Evolutionary conservation across 2,888 invertebrate species (phyloP).

Genomic region (Drosophila merina): DNA sequence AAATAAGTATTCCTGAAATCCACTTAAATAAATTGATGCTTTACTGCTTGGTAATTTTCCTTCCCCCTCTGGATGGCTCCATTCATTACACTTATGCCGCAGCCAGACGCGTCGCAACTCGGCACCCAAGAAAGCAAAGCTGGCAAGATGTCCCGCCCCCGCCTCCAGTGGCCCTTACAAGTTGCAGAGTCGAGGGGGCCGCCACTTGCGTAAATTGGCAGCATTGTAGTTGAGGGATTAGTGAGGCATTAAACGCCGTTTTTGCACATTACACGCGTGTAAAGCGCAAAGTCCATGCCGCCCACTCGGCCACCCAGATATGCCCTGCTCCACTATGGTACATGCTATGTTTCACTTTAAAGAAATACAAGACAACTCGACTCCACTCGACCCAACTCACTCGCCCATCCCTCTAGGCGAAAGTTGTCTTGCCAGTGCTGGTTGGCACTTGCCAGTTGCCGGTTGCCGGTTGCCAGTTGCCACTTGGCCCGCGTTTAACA

Average conservation of each 20-base stretch:
- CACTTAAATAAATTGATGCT: slow-evolving; percentile 76
- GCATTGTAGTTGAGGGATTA: slow-evolving; percentile 79
- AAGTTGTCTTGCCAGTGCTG: slow-evolving; percentile 44
- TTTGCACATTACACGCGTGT: slow-evolving; percentile 80
- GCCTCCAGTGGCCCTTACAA: slow-evolving; percentile 10
- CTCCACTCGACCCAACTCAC: slow-evolving; percentile 17
- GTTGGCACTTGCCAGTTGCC: slow-evolving; percentile 44
- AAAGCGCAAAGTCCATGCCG: slow-evolving; percentile 65
- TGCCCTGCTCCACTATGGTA: background rate
- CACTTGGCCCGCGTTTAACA: slow-evolving; percentile 62
- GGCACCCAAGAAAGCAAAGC: slow-evolving; percentile 7
- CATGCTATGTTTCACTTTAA: slow-evolving; percentile 56
- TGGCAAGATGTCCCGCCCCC: background rate
- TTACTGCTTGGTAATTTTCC: slow-evolving; percentile 62
- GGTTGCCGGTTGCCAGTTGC: slow-evolving; percentile 69
- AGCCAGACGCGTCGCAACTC: slow-evolving; percentile 44
- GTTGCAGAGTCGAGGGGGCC: slow-evolving; percentile 30
- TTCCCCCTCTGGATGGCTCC: slow-evolving; percentile 14
- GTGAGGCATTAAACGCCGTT: slow-evolving; percentile 80
- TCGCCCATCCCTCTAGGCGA: slow-evolving; percentile 11
- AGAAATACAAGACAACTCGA: slow-evolving; percentile 55
- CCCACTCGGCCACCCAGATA: slow-evolving; percentile 5
- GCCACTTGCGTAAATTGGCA: slow-evolving; percentile 79
- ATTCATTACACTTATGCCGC: slow-evolving; percentile 69
- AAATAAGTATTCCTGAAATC: slow-evolving; percentile 59